A percentile compares a stretch with the other conserved stretches of the same genome.
These are phyloP conservation scores for Sepiola atlantica DNA, from an alignment of 2,888 invertebrate genomes.

Conservation along the genomic window DNA sequence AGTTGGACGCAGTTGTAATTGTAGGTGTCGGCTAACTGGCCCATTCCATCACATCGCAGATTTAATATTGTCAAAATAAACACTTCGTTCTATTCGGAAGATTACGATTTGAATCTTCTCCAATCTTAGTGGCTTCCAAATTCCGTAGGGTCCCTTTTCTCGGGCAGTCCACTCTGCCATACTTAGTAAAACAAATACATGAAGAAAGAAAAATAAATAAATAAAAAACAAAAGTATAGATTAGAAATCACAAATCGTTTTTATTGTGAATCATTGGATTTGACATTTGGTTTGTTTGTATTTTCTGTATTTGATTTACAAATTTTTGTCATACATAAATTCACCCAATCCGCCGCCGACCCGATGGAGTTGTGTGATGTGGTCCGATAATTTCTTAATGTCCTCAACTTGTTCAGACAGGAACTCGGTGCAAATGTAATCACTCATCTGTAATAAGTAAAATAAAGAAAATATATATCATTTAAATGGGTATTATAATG, in stretches of 20 bases:
- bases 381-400: constrained; percentile 81
- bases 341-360: constrained; percentile 79
- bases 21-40: too few species aligned
- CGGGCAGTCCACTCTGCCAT: too few species aligned
- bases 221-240: background rate
- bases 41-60: too few species aligned
- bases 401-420: constrained; percentile 77
- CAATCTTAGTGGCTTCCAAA: too few species aligned
- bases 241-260: background rate
- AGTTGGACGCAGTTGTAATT: too few species aligned
- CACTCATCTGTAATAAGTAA: constrained; percentile 78
- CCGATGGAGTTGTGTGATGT: constrained; percentile 83
- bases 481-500: background rate
- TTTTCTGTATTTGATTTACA: background rate
- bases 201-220: background rate
- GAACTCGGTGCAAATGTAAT: constrained; percentile 84
- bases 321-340: constrained; percentile 79
- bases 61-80: too few species aligned
- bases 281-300: background rate
- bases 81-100: too few species aligned
- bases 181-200: background rate
- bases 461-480: background rate
- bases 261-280: background rate
- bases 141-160: too few species aligned
- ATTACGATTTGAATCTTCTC: too few species aligned